Conservation (phyloP, 2,888 invertebrate species). For the Timandra comae region DNA sequence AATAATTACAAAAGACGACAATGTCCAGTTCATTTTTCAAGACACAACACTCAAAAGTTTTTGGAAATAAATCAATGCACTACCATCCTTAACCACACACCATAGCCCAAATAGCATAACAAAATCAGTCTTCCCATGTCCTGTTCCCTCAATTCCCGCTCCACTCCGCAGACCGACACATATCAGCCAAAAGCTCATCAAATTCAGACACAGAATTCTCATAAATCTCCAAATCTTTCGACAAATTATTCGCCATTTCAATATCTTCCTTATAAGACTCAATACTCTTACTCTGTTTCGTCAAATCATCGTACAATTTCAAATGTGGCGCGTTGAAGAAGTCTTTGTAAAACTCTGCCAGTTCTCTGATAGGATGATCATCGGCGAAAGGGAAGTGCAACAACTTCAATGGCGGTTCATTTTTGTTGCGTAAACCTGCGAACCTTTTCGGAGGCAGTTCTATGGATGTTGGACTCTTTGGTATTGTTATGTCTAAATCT, state of each 20-base stretch:
- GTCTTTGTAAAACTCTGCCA: constrained; percentile 87
- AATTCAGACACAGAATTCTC: constrained; percentile 85
- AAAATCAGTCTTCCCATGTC: too few species aligned
- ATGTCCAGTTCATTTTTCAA: too few species aligned
- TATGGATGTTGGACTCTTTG: constrained; percentile 57
- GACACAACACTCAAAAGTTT: too few species aligned
- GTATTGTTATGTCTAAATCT: constrained; percentile 44
- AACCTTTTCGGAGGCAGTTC: constrained; percentile 66
- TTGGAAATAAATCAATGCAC: too few species aligned
- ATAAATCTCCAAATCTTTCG: constrained; percentile 83
- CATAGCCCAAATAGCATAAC: too few species aligned
- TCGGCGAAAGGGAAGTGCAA: constrained; percentile 88
- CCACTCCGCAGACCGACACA: constrained; percentile 81
- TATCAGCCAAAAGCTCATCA: constrained; percentile 84
- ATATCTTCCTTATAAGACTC: constrained; percentile 38
- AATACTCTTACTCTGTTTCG: constrained; percentile 27
- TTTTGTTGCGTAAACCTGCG: constrained; percentile 55
- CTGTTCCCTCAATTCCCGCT: constrained; percentile 55
- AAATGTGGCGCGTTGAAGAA: constrained; percentile 83
- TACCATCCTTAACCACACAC: too few species aligned
- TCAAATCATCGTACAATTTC: constrained; percentile 46
- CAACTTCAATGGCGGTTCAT: constrained; percentile 81
- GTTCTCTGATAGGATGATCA: constrained; percentile 82
- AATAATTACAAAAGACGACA: background rate
- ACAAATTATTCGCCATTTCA: constrained; percentile 74